Evolutionary conservation across 2,888 invertebrate species (phyloP), one percentile per base, ranked within the genome.

Genomic region (Eumacrocentrus americanus): DNA sequence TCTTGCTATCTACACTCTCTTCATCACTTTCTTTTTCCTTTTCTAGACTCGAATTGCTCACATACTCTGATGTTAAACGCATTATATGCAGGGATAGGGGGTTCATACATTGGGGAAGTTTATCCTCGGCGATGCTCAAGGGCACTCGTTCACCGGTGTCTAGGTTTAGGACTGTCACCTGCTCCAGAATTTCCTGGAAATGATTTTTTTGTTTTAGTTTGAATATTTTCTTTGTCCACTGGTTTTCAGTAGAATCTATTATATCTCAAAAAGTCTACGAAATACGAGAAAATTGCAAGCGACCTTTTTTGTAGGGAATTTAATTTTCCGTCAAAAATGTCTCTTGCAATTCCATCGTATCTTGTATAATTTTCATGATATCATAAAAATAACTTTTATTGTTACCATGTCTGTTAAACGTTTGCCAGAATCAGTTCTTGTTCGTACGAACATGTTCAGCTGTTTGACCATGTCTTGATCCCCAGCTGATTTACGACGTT

Each of bases 31-130:
- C 91, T 71, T 89, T 89, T 64, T 88, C 88, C 67, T 87, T 87
- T 64, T 87, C 86, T 69, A 86, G 79, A 69, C 84, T 86, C 55
- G 84, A 80, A 50, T 87, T 88, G 67, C 89, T 91, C 70, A 92
- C 91, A 79, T 94, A 96, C 82, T 96, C 94, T 0, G 94, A 93
- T 0, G 95, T 95, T 59, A 95, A 84, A 62, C 95, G 85, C 90
- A 97, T 94, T 78, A 98, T 96, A 82, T 98, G 97, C 67, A 97
- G 83, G 16, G 95, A 94, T 60, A 98, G 85, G 2, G 97, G 98
- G 84, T 98, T 97, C 77, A 95, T 90, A 80, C 94, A 92, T 76
- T 91, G 90, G 0, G 94, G 94, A 67, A 94, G 82, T 82, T 94
- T 94, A 79, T 96, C 95, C 78, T 97, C 97, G 1, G 97, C 96